Percentiles rank a stretch among this genome's conserved stretches.
Conservation (phyloP, 2,113 vertebrate species). For the Toxotes jaculatrix region DNA sequence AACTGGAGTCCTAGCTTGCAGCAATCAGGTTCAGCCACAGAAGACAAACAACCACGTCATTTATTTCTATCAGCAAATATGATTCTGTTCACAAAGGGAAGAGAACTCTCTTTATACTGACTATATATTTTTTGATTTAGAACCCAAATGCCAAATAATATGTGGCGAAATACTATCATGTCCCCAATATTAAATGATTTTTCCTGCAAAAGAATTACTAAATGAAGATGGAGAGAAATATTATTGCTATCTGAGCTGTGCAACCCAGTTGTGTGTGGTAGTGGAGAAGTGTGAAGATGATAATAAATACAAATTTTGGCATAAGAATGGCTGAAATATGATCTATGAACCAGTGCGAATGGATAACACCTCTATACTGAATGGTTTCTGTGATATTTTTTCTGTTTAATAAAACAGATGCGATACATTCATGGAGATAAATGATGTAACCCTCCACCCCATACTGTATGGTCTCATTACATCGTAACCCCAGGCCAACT, state of each 20-base stretch:
- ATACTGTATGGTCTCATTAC: conserved; percentile 51
- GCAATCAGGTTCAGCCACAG: conserved; percentile 58
- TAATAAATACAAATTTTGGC: conserved; percentile 24
- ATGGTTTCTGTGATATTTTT: conserved; percentile 15
- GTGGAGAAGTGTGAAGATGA: not conserved
- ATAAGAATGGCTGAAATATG: conserved; percentile 11
- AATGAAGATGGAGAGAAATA: not conserved
- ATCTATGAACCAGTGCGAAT: conserved; percentile 30
- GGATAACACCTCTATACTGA: conserved; percentile 12
- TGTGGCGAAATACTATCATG: not conserved
- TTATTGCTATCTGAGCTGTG: not conserved
- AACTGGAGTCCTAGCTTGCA: conserved; percentile 53
- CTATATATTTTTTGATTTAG: not conserved
- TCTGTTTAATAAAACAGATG: conserved; percentile 45
- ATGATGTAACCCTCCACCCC: conserved; percentile 20
- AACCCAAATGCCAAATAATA: not conserved
- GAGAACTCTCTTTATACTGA: conserved; percentile 13
- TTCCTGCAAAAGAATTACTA: not conserved
- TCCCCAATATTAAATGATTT: not conserved
- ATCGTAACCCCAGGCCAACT: conserved; percentile 46
- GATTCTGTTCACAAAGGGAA: conserved; percentile 58
- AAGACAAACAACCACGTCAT: conserved; percentile 64
- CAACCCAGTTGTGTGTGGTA: not conserved
- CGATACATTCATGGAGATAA: conserved; percentile 41
- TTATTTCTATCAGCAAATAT: conserved; percentile 67